These are phyloP conservation scores for Catharus minimus DNA, from an alignment of 2,113 vertebrate species.

Conservation along the genomic window DNA sequence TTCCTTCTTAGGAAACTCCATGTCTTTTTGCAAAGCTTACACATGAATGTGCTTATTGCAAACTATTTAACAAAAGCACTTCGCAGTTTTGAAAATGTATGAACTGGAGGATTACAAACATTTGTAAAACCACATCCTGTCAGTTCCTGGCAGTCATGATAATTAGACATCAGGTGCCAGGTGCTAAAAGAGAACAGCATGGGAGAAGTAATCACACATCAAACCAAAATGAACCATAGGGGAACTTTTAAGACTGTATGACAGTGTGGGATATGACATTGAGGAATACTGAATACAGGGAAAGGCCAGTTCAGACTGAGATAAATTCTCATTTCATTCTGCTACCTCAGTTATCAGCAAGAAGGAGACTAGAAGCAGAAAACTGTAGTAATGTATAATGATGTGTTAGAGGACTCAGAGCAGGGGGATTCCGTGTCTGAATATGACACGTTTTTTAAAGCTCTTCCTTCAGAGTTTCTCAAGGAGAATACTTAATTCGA, in stretches of 20 bases:
- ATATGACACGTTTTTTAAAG: not conserved
- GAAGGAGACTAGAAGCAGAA: not conserved
- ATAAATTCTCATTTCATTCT: not conserved
- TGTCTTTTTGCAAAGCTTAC: not conserved
- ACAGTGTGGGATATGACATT: not conserved
- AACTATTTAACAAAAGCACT: not conserved
- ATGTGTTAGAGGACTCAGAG: not conserved
- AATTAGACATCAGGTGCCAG: not conserved
- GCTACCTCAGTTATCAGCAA: not conserved
- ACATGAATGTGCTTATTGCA: accelerated
- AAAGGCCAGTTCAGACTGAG: not conserved
- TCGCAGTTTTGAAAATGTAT: not conserved
- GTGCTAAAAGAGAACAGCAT: not conserved
- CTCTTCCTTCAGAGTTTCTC: not conserved
- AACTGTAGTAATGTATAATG: not conserved
- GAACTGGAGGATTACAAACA: not conserved
- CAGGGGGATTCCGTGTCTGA: not conserved
- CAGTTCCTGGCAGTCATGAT: accelerated
- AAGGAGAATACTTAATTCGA: constrained; percentile 18
- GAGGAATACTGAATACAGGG: not conserved
- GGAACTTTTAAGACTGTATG: not conserved
- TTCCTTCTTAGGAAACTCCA: not conserved
- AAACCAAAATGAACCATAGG: not conserved
- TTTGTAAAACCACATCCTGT: not conserved
- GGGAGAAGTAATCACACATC: not conserved